Conservation (phyloP, 2,113 vertebrate species). For the Nibea albiflora region DNA sequence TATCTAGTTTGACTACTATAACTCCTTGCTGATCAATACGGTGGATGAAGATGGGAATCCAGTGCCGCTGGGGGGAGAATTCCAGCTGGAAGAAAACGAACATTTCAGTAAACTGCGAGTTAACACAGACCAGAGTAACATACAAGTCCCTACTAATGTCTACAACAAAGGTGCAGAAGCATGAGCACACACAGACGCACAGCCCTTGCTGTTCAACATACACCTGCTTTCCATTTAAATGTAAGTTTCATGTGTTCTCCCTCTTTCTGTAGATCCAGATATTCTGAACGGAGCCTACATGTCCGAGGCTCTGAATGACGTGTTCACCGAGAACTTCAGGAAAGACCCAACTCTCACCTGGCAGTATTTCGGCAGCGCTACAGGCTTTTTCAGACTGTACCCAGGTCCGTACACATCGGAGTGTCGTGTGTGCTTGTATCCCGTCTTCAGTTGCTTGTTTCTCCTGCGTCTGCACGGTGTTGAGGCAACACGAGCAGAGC, state of each 20-base stretch:
- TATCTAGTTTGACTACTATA: slow-evolving; percentile 93
- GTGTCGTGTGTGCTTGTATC: background rate
- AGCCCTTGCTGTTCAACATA: background rate
- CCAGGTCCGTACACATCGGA: slow-evolving; percentile 84
- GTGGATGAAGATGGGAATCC: slow-evolving; percentile 88
- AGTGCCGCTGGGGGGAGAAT: slow-evolving; percentile 90
- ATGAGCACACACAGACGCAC: background rate
- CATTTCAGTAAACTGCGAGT: slow-evolving; percentile 93
- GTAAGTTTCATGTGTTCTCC: background rate
- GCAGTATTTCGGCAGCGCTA: slow-evolving; percentile 97
- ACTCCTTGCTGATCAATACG: slow-evolving; percentile 91
- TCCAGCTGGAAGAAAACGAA: slow-evolving; percentile 90
- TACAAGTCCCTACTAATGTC: slow-evolving; percentile 96
- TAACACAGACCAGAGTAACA: slow-evolving; percentile 90
- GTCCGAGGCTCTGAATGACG: slow-evolving; percentile 94
- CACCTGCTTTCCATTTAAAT: background rate
- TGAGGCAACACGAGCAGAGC: background rate
- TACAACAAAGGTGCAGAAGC: slow-evolving; percentile 92
- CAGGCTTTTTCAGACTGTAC: slow-evolving; percentile 97
- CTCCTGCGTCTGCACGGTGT: background rate
- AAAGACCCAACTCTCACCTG: slow-evolving; percentile 95
- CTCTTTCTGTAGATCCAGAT: slow-evolving; percentile 85
- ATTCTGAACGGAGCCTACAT: slow-evolving; percentile 95
- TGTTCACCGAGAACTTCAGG: slow-evolving; percentile 94
- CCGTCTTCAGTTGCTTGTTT: background rate